These are phyloP conservation scores for Chelmon rostratus DNA, from an alignment of 2,797 vertebrate genomes.

Conservation along the genomic window DNA sequence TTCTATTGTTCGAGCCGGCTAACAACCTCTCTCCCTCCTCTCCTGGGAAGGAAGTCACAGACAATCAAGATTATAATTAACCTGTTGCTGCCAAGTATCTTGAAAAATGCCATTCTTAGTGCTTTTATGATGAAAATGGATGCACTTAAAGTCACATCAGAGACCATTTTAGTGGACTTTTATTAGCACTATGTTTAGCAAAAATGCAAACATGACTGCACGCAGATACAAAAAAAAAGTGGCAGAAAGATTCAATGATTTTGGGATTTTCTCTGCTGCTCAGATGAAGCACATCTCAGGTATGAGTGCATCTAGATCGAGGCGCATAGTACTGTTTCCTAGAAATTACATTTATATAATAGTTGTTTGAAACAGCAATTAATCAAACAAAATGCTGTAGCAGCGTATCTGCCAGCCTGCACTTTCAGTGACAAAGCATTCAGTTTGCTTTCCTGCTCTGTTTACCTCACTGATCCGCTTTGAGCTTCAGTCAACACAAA, in stretches of 20 bases:
- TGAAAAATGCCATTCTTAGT: background rate
- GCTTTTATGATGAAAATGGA: slow-evolving; percentile 4
- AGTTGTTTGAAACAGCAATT: background rate
- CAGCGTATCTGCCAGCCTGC: background rate
- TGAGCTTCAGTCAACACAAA: background rate
- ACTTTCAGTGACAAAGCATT: background rate
- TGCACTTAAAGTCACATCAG: background rate
- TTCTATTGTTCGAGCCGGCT: slow-evolving; percentile 44
- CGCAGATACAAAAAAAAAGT: background rate
- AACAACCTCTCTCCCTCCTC: slow-evolving; percentile 22
- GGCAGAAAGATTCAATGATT: background rate
- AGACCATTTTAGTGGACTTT: background rate
- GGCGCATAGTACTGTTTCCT: background rate
- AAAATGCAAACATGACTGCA: background rate
- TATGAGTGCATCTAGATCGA: background rate
- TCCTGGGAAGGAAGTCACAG: slow-evolving; percentile 11
- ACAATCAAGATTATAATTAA: slow-evolving; percentile 48
- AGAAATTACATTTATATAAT: too few species aligned
- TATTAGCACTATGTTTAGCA: background rate
- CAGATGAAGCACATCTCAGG: background rate
- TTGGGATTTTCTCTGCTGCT: background rate
- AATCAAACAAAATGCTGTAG: background rate
- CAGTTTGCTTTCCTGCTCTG: background rate
- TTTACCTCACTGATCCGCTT: too few species aligned
- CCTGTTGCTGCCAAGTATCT: slow-evolving; percentile 20